Evolutionary conservation across 35 echinoderm and acorn worm species (phyloP).

Genomic region (Stichopus chloronotus): DNA sequence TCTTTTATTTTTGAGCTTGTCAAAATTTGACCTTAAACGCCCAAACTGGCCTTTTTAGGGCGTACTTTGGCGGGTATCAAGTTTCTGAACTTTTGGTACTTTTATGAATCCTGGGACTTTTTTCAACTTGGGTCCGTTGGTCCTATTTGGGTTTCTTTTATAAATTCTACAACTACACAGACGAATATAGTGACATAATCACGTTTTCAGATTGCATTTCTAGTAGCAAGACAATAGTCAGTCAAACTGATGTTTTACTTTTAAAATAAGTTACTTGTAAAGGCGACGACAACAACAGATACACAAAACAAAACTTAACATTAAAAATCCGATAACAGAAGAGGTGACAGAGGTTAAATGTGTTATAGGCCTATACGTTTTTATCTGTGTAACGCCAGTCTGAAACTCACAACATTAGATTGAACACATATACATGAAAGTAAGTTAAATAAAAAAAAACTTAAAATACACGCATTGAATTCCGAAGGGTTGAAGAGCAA

Average conservation of each 20-base stretch:
- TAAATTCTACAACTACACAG: not conserved
- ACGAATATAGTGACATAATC: not conserved
- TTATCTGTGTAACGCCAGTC: not conserved
- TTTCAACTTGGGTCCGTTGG: constrained; percentile 26
- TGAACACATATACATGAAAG: too few species aligned
- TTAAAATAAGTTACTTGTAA: not conserved
- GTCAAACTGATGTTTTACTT: not conserved
- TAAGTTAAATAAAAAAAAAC: too few species aligned
- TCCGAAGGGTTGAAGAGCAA: too few species aligned
- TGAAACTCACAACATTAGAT: constrained; percentile 1
- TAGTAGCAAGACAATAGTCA: not conserved
- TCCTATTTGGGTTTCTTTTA: not conserved
- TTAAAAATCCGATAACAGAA: constrained; percentile 20
- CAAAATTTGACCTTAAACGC: not conserved
- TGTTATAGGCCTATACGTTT: constrained; percentile 5
- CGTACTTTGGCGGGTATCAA: not conserved
- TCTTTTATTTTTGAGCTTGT: constrained; percentile 1
- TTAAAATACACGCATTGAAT: too few species aligned
- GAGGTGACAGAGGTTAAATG: not conserved
- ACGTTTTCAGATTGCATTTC: not conserved
- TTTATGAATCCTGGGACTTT: not conserved
- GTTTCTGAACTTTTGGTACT: constrained; percentile 8
- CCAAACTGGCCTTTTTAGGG: not conserved
- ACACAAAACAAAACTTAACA: constrained; percentile 11
- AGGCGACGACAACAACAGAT: not conserved